phyloP scores from a whole-genome alignment of 2,113 vertebrate genomes.

The Cryptoleucopteryx plumbea region DNA sequence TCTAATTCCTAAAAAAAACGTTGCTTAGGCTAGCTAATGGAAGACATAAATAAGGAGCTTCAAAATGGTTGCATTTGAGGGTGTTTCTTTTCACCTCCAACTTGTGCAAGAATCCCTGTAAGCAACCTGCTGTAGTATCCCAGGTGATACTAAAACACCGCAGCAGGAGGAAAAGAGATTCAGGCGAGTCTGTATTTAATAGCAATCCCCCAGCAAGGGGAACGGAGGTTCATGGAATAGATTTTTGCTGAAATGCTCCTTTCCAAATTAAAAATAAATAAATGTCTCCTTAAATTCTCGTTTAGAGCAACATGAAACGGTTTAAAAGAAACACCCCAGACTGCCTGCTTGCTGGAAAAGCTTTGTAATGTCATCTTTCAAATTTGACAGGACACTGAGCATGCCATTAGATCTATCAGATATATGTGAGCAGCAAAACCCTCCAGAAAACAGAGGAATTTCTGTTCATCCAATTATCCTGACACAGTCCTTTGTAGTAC shows the following conservation, averaged over 20 bases:
- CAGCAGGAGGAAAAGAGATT: not conserved
- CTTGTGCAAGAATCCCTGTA: too few species aligned
- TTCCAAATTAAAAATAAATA: slow-evolving; percentile 39
- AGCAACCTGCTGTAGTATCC: not conserved
- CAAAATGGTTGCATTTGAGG: rapidly evolving
- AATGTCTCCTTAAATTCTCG: slow-evolving; percentile 1
- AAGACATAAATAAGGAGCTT: not conserved
- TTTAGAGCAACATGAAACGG: not conserved
- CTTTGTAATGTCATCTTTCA: slow-evolving; percentile 36
- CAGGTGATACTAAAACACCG: not conserved
- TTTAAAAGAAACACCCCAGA: not conserved
- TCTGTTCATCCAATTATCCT: slow-evolving; percentile 34
- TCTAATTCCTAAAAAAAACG: not conserved
- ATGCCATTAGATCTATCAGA: slow-evolving; percentile 29
- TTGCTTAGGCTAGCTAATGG: not conserved
- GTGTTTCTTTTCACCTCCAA: not conserved
- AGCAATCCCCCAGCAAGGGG: not conserved
- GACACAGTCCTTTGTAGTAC: not conserved
- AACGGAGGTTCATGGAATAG: rapidly evolving
- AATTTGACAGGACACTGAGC: slow-evolving; percentile 12
- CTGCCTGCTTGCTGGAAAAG: not conserved
- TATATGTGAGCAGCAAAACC: not conserved
- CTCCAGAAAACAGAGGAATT: not conserved
- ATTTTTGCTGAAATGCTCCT: not conserved
- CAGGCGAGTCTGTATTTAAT: not conserved